phyloP scores from a whole-genome alignment of 1,140 invertebrate genomes.

The Euura saliciscinereae region DNA sequence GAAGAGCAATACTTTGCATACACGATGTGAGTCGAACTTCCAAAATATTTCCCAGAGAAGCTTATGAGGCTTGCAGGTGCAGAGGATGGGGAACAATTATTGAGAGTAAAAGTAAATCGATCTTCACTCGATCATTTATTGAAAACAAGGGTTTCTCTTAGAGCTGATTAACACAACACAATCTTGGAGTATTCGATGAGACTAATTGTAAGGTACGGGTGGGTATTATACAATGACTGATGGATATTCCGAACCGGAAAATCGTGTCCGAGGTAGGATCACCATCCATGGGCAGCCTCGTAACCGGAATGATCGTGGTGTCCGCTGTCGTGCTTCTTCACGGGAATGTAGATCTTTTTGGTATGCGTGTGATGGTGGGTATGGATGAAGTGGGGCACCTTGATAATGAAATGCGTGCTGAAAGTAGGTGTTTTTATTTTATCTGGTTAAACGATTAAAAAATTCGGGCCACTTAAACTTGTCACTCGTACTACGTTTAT shows the following conservation, averaged over 20 bases:
- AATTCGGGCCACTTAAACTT: background rate
- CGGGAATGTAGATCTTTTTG: slow-evolving; percentile 43
- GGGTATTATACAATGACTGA: background rate
- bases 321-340: slow-evolving; percentile 27
- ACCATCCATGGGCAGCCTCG: background rate
- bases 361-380: slow-evolving; percentile 38
- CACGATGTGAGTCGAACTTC: no score
- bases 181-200: no score
- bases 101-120: no score
- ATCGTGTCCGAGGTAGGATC: background rate
- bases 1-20: no score
- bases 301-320: slow-evolving; percentile 25
- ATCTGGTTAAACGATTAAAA: background rate
- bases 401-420: slow-evolving; percentile 42
- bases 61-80: no score
- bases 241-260: background rate
- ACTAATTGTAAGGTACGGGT: no score
- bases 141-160: no score
- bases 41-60: no score
- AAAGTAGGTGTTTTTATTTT: slow-evolving; percentile 18
- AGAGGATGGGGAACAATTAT: no score
- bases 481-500: background rate
- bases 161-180: no score
- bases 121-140: no score
- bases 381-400: slow-evolving; percentile 39